Conservation (phyloP, 2,113 vertebrate genomes). For the Dromas ardeola region DNA sequence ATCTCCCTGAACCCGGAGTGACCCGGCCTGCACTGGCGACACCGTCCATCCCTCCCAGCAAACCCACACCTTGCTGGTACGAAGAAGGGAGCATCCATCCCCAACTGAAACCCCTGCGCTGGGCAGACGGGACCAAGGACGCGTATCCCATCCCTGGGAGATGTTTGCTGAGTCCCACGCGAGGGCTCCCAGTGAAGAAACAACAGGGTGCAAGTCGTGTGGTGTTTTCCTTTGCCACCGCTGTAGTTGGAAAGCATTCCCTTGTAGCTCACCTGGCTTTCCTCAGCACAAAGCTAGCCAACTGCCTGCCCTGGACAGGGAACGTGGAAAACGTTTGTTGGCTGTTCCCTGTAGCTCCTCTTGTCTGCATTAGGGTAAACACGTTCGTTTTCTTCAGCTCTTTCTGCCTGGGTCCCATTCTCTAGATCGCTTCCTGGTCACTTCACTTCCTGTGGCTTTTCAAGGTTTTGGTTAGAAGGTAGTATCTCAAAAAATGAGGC, state of each 20-base stretch:
- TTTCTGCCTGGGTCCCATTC: neutral
- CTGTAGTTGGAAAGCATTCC: neutral
- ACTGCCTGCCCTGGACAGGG: rapidly evolving
- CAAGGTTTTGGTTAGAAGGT: no score
- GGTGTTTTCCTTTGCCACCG: neutral
- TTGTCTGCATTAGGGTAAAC: rapidly evolving
- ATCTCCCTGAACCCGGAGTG: rapidly evolving
- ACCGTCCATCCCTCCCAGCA: neutral
- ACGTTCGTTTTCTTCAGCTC: rapidly evolving
- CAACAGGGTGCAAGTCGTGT: rapidly evolving
- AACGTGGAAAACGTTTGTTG: rapidly evolving
- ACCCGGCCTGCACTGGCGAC: neutral
- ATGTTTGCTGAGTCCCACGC: rapidly evolving
- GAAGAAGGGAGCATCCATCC: rapidly evolving
- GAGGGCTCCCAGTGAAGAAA: neutral
- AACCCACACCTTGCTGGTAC: rapidly evolving
- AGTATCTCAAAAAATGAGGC: neutral
- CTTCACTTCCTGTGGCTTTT: neutral
- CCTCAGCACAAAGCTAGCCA: rapidly evolving
- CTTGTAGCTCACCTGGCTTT: neutral
- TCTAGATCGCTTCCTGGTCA: neutral
- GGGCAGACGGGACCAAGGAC: neutral
- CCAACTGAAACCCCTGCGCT: neutral
- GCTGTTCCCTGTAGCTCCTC: neutral
- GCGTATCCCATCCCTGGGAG: rapidly evolving